Evolutionary conservation across 1,140 invertebrate genomes (phyloP).

Genomic region (Hypothenemus hampei): DNA sequence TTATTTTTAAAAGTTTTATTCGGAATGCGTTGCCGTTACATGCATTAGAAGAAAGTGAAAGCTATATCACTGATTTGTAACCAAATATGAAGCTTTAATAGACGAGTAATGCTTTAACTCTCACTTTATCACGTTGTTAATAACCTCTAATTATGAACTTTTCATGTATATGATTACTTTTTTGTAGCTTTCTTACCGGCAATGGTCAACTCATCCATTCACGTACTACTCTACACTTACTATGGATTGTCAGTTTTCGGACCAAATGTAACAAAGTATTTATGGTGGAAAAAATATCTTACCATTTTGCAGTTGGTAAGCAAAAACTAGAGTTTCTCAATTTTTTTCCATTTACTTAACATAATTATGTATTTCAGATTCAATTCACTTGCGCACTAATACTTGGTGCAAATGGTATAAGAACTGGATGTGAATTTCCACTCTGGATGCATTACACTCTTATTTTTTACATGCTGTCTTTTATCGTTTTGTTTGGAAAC

Average conservation of each 20-base stretch:
- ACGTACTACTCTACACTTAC: conserved; percentile 91
- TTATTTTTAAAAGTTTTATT: too few relatives aligned
- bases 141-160: too few relatives aligned
- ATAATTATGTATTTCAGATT: conserved; percentile 59
- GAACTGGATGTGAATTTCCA: conserved; percentile 81
- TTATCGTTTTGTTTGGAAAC: conserved; percentile 86
- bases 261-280: conserved; percentile 67
- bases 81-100: too few relatives aligned
- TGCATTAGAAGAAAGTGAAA: background rate
- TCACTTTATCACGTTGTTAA: too few relatives aligned
- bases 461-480: conserved; percentile 85
- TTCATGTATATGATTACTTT: too few relatives aligned
- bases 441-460: conserved; percentile 92
- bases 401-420: conserved; percentile 77
- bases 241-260: conserved; percentile 83
- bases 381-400: conserved; percentile 83
- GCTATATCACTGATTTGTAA: too few relatives aligned
- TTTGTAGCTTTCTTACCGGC: conserved; percentile 76
- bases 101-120: too few relatives aligned
- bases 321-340: conserved; percentile 1
- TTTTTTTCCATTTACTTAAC: too few relatives aligned
- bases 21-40: too few relatives aligned
- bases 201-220: conserved; percentile 87
- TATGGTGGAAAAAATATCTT: conserved; percentile 95
- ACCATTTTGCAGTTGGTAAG: conserved; percentile 74